A percentile compares a stretch with the other conserved stretches of the same genome.
These are phyloP conservation scores for Noctuana brunneofusca DNA, from an alignment of 2,888 invertebrate species.

Conservation along the genomic window DNA sequence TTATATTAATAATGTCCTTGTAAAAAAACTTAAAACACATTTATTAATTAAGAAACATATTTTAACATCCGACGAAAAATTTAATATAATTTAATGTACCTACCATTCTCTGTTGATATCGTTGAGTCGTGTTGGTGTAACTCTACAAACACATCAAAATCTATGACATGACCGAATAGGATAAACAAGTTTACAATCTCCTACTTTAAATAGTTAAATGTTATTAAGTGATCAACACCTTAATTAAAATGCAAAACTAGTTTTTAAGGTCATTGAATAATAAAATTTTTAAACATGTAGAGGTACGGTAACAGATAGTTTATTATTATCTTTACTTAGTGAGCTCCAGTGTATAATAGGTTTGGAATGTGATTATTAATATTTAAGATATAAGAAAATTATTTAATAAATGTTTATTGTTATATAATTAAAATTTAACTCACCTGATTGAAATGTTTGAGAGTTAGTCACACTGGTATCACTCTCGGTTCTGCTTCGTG, in stretches of 20 bases:
- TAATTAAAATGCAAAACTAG: slow-evolving; percentile 2
- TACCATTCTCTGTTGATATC: slow-evolving; percentile 13
- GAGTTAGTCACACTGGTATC: slow-evolving; percentile 69
- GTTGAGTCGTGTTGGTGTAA: slow-evolving; percentile 7
- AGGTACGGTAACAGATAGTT: no score
- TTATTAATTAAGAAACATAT: not conserved
- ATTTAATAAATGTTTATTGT: not conserved
- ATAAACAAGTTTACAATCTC: slow-evolving; percentile 35
- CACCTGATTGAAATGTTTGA: slow-evolving; percentile 64
- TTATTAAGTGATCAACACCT: slow-evolving; percentile 14
- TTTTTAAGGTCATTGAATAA: slow-evolving; percentile 6
- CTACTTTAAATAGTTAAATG: slow-evolving; percentile 23
- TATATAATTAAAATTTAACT: slow-evolving; percentile 38
- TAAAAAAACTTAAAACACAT: not conserved
- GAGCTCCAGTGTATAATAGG: not conserved
- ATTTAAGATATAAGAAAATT: not conserved
- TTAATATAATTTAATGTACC: no score
- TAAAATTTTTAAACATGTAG: not conserved
- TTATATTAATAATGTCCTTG: not conserved
- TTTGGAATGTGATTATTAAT: not conserved
- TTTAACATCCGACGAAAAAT: no score
- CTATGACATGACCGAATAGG: not conserved
- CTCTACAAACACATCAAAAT: slow-evolving; percentile 5
- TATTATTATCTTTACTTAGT: not conserved
- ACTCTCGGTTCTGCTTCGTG: slow-evolving; percentile 70